Base-by-base conservation (phyloP, 2,888 invertebrate genomes). In the Himalopsyche japonica region DNA sequence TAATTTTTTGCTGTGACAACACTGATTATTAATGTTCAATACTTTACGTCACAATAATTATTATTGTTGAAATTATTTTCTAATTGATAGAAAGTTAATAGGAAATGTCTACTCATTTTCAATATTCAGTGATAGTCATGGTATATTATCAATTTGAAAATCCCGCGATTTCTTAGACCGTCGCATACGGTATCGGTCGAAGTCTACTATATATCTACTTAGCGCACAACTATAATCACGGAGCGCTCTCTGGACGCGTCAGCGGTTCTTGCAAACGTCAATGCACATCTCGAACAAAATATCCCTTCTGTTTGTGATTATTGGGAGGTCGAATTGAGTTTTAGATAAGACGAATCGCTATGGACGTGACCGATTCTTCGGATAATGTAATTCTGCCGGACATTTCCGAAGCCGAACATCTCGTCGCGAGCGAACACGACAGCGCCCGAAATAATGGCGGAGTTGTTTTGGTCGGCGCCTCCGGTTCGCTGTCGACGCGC, bases 351-450 rank as follows among this genome's bases (percentile, higher is more conserved):
- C 78, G 64, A 49, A 43, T 6, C 82, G 78, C 81, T 88, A 88
- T 88, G 88, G 91, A 91, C 90, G 91, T 91, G 88, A 90, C 89
- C 90, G 89, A 90, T 89, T 90, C 91, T 89, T 94, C 94, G 94
- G 94, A 94, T 91, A 92, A 93, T 91, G 93, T 94, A 93, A 94
- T 93, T 91, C 93, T 94, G 91, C 93, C 94, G 94, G 94, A 94
- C 93, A 94, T 94, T 92, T 93, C 94, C 94, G 94, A 94, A 94
- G 93, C 93, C 92, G 94, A 94, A 92, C 93, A 94, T 88, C 92
- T 94, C 89, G 89, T 91, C 92, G 92, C 92, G 90, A 92, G 92
- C 90, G 94, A 94, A 91, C 93, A 93, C 92, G 92, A 93, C 89
- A 89, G 90, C 91, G 93, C 92, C 89, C 91, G 85, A 77, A 77